Conservation (phyloP, 1,140 invertebrate genomes). For the Sinella curviseta region DNA sequence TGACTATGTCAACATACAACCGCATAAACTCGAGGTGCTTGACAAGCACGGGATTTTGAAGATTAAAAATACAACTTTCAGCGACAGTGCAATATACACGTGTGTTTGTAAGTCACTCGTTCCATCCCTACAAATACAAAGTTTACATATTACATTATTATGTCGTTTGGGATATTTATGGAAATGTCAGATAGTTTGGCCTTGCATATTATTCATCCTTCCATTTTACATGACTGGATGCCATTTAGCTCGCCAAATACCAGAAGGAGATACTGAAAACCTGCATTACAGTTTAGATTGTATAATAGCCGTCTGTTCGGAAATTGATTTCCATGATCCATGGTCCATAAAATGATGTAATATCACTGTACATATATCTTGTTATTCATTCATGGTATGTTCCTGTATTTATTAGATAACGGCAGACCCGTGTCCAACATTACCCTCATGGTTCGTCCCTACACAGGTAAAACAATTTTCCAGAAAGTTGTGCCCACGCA, state of each 20-base stretch:
- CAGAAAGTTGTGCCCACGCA: too few species aligned
- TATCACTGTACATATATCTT: too few species aligned
- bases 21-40: slow-evolving; percentile 75
- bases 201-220: neutral
- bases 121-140: neutral
- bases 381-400: neutral
- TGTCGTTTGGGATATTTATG: neutral
- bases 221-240: neutral
- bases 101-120: slow-evolving; percentile 65
- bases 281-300: too few species aligned
- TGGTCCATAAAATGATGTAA: neutral
- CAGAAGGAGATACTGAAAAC: too few species aligned
- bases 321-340: slow-evolving; percentile 11
- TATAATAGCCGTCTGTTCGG: neutral
- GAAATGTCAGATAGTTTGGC: neutral
- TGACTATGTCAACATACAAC: slow-evolving; percentile 63
- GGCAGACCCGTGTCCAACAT: slow-evolving; percentile 51
- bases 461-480: slow-evolving; percentile 23
- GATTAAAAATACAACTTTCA: slow-evolving; percentile 72
- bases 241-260: too few species aligned
- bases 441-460: slow-evolving; percentile 50
- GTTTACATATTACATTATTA: neutral
- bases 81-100: slow-evolving; percentile 78
- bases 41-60: slow-evolving; percentile 83
- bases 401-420: slow-evolving; percentile 35